These are phyloP conservation scores for Bombus pascuorum DNA, from an alignment of 1,140 invertebrate genomes.

Conservation along the genomic window DNA sequence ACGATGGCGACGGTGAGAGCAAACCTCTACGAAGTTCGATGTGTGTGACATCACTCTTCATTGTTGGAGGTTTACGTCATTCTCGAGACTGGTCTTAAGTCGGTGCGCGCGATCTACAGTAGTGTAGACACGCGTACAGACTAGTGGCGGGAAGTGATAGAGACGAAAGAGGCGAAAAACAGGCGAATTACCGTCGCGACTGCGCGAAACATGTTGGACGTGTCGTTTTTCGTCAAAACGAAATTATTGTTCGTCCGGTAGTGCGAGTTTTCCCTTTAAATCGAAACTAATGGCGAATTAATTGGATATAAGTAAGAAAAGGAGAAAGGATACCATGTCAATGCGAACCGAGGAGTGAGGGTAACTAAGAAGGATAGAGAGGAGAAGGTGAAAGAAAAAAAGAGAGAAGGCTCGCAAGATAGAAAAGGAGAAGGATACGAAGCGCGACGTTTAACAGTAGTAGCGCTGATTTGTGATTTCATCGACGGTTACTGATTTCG, in stretches of 20 bases:
- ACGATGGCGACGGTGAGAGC: conserved; percentile 15
- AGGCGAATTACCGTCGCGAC: conserved; percentile 37
- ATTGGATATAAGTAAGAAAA: conserved; percentile 30
- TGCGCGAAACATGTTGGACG: conserved; percentile 62
- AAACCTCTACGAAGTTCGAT: conserved; percentile 52
- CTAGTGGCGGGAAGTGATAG: conserved; percentile 34
- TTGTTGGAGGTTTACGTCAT: conserved; percentile 83
- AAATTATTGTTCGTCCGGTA: not conserved
- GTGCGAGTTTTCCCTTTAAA: not conserved
- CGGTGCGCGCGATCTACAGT: conserved; percentile 61
- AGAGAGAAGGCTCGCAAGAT: not conserved
- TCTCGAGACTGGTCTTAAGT: conserved; percentile 66
- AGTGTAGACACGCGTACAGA: conserved; percentile 49
- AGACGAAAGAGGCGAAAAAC: conserved; percentile 45
- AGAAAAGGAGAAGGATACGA: conserved; percentile 38
- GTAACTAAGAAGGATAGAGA: conserved; percentile 2
- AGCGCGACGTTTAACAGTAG: conserved; percentile 58
- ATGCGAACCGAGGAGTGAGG: not conserved
- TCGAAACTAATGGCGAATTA: not conserved
- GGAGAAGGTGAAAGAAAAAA: conserved; percentile 11
- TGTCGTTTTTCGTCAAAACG: conserved; percentile 14
- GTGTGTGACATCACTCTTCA: conserved; percentile 76
- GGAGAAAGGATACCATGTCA: conserved; percentile 8
- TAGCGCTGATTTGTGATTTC: conserved; percentile 55
- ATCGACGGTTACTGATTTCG: conserved; percentile 30